phyloP scores from a whole-genome alignment of 1,140 invertebrate species.

The Euborellia annulipes region DNA sequence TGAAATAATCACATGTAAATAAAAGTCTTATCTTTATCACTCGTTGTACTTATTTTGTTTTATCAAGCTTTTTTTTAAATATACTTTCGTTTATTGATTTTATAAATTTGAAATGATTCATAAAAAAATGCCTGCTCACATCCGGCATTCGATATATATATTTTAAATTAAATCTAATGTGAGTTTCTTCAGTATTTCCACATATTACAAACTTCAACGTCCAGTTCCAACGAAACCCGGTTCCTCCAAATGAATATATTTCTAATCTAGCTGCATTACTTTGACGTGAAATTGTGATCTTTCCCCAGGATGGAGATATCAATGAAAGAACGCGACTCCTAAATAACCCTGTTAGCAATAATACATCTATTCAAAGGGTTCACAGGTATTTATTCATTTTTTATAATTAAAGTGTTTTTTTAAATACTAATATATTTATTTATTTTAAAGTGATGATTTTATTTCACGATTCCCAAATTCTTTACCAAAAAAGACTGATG shows the following conservation, averaged over 20 bases:
- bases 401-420: neutral
- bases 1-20: too few species aligned
- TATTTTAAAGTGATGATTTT: conserved; percentile 42
- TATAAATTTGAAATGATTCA: too few species aligned
- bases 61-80: too few species aligned
- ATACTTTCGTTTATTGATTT: too few species aligned
- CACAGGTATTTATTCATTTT: conserved; percentile 29
- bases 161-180: too few species aligned
- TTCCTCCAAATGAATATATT: neutral
- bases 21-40: too few species aligned
- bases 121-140: too few species aligned
- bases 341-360: conserved; percentile 50
- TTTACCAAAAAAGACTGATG: conserved; percentile 63
- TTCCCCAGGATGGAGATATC: conserved; percentile 37
- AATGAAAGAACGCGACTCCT: conserved; percentile 51
- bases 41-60: too few species aligned
- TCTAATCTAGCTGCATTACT: neutral
- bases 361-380: conserved; percentile 37
- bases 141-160: too few species aligned
- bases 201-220: too few species aligned
- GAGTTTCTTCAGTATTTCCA: too few species aligned
- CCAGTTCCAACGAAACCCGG: too few species aligned
- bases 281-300: neutral
- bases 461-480: conserved; percentile 41
- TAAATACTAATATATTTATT: conserved; percentile 7